Evolutionary conservation across 37 sponge, comb jelly and placozoan genomes (phyloP), one percentile per base, ranked within the genome.

Genomic region (Halisarca cf. caerulea): DNA sequence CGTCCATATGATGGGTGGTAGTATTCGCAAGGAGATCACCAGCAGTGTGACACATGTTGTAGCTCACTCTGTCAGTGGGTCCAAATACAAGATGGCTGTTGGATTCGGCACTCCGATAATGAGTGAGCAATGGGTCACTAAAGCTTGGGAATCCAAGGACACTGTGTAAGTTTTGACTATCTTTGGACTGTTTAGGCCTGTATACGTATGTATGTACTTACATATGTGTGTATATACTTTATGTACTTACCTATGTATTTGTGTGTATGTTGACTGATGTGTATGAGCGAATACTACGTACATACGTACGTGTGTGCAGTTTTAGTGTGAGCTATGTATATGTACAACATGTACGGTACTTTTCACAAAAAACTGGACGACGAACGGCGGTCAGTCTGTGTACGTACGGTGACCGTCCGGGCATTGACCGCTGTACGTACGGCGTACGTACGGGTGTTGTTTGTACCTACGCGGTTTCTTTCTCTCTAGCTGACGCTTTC

Each of bases 11-110:
- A 89, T 96, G 93, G 97, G 97, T 6, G 97, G 92, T 45, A 92
- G 89, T 60, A 84, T 96, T 32, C 89, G 92, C 39, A 94, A 87
- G 59, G 96, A 96, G 47, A 81, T 96, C 24, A 74, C 86, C 32
- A 61, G 58, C 39, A 81, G 68, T 59, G 95, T 96, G 47, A 96
- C 97, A 25, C 97, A 96, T 60, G 72, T 96, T 24, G 93, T 96
- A 34, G 95, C 97, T 32, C 83, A 96, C 78, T 59, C 89, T 20
- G 97, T 96, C 43, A 66, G 33, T 53, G 97, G 97, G 0, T 83
- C 92, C 60, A 96, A 96, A 79, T 96, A 96, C 87, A 82, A 88
- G 81, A 90, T 90, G 42, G 97, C 95, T 0, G 93, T 96, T 23
- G 81, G 78, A 7, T 66, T 94, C 9, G 95, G 93, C 2, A 89